Conservation (phyloP, 2,113 vertebrate genomes). For the Mastomys coucha region DNA sequence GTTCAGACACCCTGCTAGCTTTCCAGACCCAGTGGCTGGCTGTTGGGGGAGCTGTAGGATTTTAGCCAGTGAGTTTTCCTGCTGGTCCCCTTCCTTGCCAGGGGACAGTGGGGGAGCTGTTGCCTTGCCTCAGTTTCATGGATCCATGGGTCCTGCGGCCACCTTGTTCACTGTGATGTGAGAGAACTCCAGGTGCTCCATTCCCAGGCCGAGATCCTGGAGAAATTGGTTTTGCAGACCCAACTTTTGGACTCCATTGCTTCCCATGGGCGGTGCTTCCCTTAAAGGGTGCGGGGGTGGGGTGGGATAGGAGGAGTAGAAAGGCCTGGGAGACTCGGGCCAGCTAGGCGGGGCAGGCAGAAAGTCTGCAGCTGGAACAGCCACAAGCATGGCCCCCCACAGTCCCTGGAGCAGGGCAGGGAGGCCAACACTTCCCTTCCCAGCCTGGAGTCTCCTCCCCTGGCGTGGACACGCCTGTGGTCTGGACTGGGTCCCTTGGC, state of each 20-base stretch:
- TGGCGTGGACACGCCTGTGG: not conserved
- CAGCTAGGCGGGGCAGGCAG: slow-evolving; percentile 4
- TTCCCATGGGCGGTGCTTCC: slow-evolving; percentile 71
- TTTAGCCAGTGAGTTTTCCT: too few relatives aligned
- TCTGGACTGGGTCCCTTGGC: not conserved
- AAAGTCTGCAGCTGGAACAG: slow-evolving; percentile 64
- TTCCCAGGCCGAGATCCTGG: slow-evolving; percentile 62
- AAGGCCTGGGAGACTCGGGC: slow-evolving; percentile 56
- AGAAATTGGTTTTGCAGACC: slow-evolving; percentile 60
- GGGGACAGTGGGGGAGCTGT: too few relatives aligned
- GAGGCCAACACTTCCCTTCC: slow-evolving; percentile 37
- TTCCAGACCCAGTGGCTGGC: not conserved
- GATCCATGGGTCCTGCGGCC: not conserved
- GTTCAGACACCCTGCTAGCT: not conserved
- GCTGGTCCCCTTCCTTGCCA: not conserved
- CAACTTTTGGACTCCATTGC: not conserved
- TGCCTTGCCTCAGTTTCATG: not conserved
- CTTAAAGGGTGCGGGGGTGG: not conserved
- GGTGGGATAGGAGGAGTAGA: not conserved
- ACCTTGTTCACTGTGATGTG: not conserved
- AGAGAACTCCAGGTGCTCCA: not conserved
- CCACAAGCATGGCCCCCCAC: slow-evolving; percentile 84
- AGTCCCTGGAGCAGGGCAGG: slow-evolving; percentile 77
- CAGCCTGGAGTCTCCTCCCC: slow-evolving; percentile 50
- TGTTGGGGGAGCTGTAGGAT: not conserved